Evolutionary conservation across 1,140 invertebrate species (phyloP).

Genomic region (Eumeta japonica): DNA sequence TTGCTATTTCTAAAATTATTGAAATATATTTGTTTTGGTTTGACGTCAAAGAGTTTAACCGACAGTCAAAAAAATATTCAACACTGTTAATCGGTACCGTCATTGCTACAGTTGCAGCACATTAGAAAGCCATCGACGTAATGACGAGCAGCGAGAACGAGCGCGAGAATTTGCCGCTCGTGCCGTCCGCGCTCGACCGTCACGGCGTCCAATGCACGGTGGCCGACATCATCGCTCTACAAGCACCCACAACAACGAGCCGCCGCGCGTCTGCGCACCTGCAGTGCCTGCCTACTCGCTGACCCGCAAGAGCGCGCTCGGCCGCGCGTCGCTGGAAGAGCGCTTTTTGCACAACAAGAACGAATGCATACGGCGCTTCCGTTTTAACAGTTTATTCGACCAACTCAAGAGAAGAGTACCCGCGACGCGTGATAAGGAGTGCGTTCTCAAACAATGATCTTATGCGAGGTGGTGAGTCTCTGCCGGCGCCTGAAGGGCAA

Average conservation of each 20-base stretch:
- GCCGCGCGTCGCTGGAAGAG: constrained; percentile 68
- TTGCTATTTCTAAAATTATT: too few species aligned
- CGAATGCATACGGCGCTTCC: constrained; percentile 83
- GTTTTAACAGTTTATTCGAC: constrained; percentile 81
- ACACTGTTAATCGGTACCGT: too few species aligned
- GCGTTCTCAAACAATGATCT: constrained; percentile 82
- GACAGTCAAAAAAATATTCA: too few species aligned
- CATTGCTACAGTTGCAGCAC: too few species aligned
- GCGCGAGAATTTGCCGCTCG: constrained; percentile 60
- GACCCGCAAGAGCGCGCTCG: constrained; percentile 30
- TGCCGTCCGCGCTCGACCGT: constrained; percentile 63
- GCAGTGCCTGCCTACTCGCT: constrained; percentile 24
- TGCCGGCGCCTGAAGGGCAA: constrained; percentile 65
- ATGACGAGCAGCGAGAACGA: too few species aligned
- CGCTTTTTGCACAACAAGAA: constrained; percentile 85
- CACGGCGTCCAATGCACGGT: constrained; percentile 62
- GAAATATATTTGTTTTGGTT: too few species aligned
- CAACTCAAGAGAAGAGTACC: constrained; percentile 76
- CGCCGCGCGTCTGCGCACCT: constrained; percentile 11
- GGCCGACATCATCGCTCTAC: constrained; percentile 54
- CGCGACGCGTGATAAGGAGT: constrained; percentile 71
- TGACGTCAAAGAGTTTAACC: too few species aligned
- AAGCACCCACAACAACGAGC: too few species aligned
- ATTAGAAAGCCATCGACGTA: too few species aligned
- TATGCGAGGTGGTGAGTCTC: constrained; percentile 73